Percentiles rank a stretch among this genome's conserved stretches.
Conservation (phyloP, 2,113 vertebrate genomes). For the Eublepharis macularius region DNA sequence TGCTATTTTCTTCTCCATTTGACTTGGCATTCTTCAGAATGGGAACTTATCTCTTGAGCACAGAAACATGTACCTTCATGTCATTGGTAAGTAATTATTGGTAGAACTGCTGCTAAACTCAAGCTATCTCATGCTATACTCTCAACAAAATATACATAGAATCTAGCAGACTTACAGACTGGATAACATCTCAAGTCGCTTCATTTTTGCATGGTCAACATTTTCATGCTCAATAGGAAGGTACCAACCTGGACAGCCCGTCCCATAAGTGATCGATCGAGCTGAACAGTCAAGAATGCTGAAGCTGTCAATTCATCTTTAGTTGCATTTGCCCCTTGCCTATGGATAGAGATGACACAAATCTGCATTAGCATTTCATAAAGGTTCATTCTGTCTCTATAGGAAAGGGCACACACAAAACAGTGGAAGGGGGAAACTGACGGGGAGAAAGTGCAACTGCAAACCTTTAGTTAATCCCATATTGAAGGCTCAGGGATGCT, state of each 20-base stretch:
- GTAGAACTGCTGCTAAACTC: background rate
- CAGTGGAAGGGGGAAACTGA: too few species aligned
- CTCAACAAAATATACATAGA: background rate
- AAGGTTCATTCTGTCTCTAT: background rate
- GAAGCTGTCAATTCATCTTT: conserved; percentile 87
- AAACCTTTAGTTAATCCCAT: background rate
- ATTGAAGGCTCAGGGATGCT: background rate
- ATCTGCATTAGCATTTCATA: background rate
- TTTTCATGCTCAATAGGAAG: conserved; percentile 11
- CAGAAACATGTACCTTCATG: background rate
- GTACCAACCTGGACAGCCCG: conserved; percentile 85
- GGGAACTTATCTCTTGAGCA: background rate
- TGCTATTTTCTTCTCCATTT: background rate
- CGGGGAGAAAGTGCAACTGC: background rate
- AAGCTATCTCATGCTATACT: background rate
- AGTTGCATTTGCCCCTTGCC: conserved; percentile 86
- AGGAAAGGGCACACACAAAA: background rate
- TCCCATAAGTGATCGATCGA: conserved; percentile 83
- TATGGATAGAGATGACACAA: conserved; percentile 58
- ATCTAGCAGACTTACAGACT: background rate
- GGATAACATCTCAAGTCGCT: background rate
- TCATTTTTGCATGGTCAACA: background rate
- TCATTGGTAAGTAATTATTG: background rate
- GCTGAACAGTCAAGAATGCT: conserved; percentile 89
- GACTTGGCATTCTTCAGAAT: too few species aligned